Base-by-base conservation (phyloP, 1,140 invertebrate genomes). In the Paraescarpia echinospica region DNA sequence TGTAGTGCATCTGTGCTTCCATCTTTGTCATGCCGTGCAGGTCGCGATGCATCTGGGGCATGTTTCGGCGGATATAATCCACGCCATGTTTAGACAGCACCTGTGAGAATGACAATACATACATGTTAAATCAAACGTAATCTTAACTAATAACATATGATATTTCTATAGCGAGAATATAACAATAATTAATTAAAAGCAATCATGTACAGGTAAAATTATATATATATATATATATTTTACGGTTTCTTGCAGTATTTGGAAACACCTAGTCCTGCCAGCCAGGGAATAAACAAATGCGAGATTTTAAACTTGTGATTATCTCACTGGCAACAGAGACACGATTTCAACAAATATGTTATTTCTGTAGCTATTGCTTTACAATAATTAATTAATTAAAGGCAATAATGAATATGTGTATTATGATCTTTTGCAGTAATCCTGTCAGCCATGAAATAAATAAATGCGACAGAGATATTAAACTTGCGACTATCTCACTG, bases 1-100 rank as follows among this genome's bases (percentile, higher is more conserved):
- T 92, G 89, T 91, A 93, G 35, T 98, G 97, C 34, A 97, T 96
- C 95, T 99, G 97, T 34, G 98, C 98, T 95, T 98, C 98, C 91
- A 97, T 96, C 93, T 97, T 97, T 18, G 97, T 97, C 93, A 98
- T 95, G 33, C 98, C 98, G 88, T 97, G 96, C 95, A 98, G 97
- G 93, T 98, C 98, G 88, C 97, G 96, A 95, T 98, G 97, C 93
- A 97, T 95, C 48, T 97, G 96, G 89, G 97, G 96, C 93, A 96
- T 96, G 96, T 97, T 96, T 91, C 96, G 95, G 34, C 97, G 96
- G 95, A 97, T 95, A 96, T 97, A 96, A 94, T 96, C 95, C 95
- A 96, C 93, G 96, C 97, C 97, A 96, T 97, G 94, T 95, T 97
- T 94, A 89, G 96, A 94, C 90, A 97, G 94, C 93, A 97, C 96